phyloP scores from a whole-genome alignment of 2,113 vertebrate species.

The Odobenus rosmarus region DNA sequence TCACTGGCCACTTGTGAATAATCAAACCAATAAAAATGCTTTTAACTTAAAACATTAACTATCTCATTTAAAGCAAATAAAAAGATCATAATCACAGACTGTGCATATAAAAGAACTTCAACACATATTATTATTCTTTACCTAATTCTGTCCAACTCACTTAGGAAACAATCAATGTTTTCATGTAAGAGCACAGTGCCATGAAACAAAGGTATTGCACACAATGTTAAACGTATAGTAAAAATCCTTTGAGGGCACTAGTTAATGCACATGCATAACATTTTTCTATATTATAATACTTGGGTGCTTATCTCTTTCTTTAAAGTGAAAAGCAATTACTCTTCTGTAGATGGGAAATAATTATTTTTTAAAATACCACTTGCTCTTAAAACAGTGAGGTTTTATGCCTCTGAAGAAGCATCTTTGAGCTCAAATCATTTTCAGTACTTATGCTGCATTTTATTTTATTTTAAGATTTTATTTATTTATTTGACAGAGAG shows the following conservation, averaged over 20 bases:
- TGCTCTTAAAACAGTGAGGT: slow-evolving; percentile 37
- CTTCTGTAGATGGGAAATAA: not conserved
- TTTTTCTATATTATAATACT: not conserved
- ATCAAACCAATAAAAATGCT: slow-evolving; percentile 2
- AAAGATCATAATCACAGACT: not conserved
- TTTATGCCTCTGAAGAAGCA: not conserved
- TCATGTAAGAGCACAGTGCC: not conserved
- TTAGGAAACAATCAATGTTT: not conserved
- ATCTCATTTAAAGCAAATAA: not conserved
- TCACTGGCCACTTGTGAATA: not conserved
- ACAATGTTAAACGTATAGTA: not conserved
- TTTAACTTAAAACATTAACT: not conserved
- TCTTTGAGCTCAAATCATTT: slow-evolving; percentile 27
- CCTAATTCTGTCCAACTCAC: not conserved
- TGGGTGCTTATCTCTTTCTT: not conserved
- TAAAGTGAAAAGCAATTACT: slow-evolving; percentile 54
- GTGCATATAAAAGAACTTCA: not conserved
- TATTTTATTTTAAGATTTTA: not conserved
- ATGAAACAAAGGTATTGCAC: not conserved
- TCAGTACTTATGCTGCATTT: not conserved
- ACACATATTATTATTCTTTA: not conserved
- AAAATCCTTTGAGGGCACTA: not conserved
- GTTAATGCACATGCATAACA: not conserved
- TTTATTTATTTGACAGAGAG: no score
- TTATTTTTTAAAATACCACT: slow-evolving; percentile 59